Conservation (phyloP, 2,888 invertebrate species). For the Hemicrepidius hirtus region DNA sequence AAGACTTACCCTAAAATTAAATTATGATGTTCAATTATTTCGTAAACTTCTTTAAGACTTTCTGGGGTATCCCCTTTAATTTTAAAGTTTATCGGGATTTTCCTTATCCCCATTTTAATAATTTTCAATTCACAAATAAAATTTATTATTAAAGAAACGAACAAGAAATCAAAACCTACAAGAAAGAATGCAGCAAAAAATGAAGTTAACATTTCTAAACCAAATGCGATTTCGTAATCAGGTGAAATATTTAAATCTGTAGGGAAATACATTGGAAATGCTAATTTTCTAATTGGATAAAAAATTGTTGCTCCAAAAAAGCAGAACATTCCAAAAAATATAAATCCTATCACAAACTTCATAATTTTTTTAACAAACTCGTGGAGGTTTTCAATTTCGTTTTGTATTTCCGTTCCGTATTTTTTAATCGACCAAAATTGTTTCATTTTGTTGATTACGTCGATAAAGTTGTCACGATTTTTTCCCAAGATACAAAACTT, state of each 20-base stretch:
- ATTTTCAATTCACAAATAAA: background rate
- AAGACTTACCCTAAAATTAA: constrained; percentile 42
- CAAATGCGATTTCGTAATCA: background rate
- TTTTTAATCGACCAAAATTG: background rate
- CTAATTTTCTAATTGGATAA: too few species aligned
- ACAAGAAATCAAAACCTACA: constrained; percentile 7
- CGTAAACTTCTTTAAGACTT: constrained; percentile 26
- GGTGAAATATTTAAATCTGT: background rate
- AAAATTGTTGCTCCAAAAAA: too few species aligned
- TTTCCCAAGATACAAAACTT: background rate
- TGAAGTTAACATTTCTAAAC: background rate
- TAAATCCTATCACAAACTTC: too few species aligned
- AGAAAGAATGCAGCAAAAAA: background rate
- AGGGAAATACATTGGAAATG: background rate
- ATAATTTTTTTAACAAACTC: too few species aligned
- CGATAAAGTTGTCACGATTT: background rate
- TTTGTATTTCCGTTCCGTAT: too few species aligned
- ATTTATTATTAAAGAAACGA: background rate
- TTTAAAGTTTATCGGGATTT: background rate
- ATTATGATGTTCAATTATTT: constrained; percentile 44
- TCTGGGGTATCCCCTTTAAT: constrained; percentile 21
- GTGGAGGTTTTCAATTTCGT: too few species aligned
- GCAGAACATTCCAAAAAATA: too few species aligned
- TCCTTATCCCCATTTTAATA: constrained; percentile 3
- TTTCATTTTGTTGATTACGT: background rate